Evolutionary conservation across 2,797 vertebrate genomes (phyloP), one percentile per base, ranked within the genome.

Genomic region (Liparis tanakae): DNA sequence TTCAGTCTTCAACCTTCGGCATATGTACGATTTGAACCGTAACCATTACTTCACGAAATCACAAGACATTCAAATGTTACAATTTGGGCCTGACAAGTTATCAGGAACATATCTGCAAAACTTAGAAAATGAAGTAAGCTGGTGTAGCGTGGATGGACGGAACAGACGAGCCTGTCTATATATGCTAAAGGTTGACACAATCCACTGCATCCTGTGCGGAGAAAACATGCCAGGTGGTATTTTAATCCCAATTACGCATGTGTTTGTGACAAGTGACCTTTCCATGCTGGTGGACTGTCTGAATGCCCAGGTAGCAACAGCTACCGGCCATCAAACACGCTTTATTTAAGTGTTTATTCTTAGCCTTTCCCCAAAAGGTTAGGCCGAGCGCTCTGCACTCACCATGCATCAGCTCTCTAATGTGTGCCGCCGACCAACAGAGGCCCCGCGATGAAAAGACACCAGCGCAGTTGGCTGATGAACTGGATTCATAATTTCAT

Each of bases 291-390:
- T 87, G 86, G 79, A 69, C 70, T 60, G 81, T 79, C 87, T 91
- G 84, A 78, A 78, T 76, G 80, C 86, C 80, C 89, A 84, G 88
- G 85, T 87, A 87, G 85, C 81, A 85, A 73, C 84, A 80, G 80
- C 89, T 81, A 85, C 65, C 85, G 88, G 85, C 89, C 83, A 92
- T 93, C 91, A 92, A 80, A 92, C 91, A 88, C 60, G 69, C 67
- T 93, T 94, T 91, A 92, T 91, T 91, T 82, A 89, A 88, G 82
- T 87, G 84, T 90, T 92, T 92, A 93, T 93, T 94, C 88, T 93
- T 88, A 90, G 89, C 81, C 84, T 82, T 76, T 75, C 71, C 80
- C 81, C 80, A 93, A 54, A 94, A 94, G 91, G 93, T 93, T 92
- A 93, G 82, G 60, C 69, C 8, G 82, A 80, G 81, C 81, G 67